A percentile compares a stretch with the other conserved stretches of the same genome.
Evolutionary conservation across 2,888 invertebrate species (phyloP).

Genomic region (Cancer borealis): DNA sequence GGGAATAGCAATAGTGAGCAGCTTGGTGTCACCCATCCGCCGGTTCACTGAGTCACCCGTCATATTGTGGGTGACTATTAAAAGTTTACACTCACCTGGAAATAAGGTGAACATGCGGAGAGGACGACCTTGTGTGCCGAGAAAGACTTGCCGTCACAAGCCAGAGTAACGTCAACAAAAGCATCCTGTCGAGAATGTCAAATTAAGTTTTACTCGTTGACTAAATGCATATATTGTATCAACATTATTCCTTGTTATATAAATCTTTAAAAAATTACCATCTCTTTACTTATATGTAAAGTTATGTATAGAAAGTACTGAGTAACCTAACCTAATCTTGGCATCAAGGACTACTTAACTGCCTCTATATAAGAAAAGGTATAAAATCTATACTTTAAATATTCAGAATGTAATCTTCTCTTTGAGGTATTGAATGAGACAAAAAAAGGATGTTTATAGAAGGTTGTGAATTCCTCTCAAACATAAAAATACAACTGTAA

Average conservation of each 20-base stretch:
- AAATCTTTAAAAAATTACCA: no score
- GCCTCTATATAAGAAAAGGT: no score
- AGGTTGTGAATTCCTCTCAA: no score
- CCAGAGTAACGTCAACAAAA: slow-evolving; percentile 95
- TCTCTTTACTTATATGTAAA: no score
- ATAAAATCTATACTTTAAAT: no score
- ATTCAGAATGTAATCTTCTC: not conserved
- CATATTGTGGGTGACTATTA: not conserved
- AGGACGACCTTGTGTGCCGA: slow-evolving; percentile 97
- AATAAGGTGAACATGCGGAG: slow-evolving; percentile 86
- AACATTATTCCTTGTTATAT: not conserved
- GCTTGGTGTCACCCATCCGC: no score
- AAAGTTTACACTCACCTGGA: slow-evolving; percentile 77
- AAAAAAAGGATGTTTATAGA: no score
- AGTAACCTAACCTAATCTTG: no score
- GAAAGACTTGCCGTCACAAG: slow-evolving; percentile 94
- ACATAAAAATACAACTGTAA: no score
- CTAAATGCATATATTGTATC: not conserved
- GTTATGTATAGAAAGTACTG: no score
- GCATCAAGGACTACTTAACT: no score
- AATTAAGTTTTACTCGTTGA: not conserved
- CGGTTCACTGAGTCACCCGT: not conserved
- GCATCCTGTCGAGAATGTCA: slow-evolving; percentile 85
- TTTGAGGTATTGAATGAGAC: not conserved
- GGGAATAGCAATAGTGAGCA: no score